Base-by-base conservation (phyloP, 2,113 vertebrate genomes). In the Pelecanus crispus region DNA sequence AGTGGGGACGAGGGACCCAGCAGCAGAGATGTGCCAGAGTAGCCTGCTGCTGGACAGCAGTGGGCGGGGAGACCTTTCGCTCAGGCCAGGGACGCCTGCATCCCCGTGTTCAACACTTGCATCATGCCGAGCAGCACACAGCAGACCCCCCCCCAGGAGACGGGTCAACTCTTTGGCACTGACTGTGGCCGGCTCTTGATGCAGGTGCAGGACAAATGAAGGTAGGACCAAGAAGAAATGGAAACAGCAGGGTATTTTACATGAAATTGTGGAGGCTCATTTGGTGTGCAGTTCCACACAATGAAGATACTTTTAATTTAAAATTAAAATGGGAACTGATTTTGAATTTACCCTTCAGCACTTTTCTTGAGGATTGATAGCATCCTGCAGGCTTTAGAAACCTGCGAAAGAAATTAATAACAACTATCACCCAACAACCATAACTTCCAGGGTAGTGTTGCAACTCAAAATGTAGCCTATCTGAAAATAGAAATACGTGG, bases 101-200 rank as follows among this genome's bases (percentile, higher is more conserved):
- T 32, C 24, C 26, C 45, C 5, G 1, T 6, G 28, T 18, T 45
- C 26, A 38, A 26, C 6, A 7, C 24, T 21, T 4, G 2, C n/a
- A 11, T n/a, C 38, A 13, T 0, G 1, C 67, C 17, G 1, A 10
- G 24, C 4, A 6, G 14, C 6, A 20, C 5, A 3, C 13, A 6
- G 29, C 18, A 8, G 18, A 45, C 9, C 42, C 14, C 42, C 14
- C 29, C 8, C 17, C 8, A 8, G 56, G 32, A 63, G 38, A 31
- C 3, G 5, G 20, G 18, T 38, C 36, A 56, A 19, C 13, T 12
- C 40, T 25, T 36, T 3, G 6, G 28, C 66, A n/a, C 11, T 47
- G 34, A 17, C 10, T 0, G 0, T 29, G 32, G 49, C 10, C 3
- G 1, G 14, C 7, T 28, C 55, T 36, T 58, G 44, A 12, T 28